A percentile compares a stretch with the other conserved stretches of the same genome.
Evolutionary conservation across 2,113 vertebrate species (phyloP).

Genomic region (Stercorarius parasiticus): DNA sequence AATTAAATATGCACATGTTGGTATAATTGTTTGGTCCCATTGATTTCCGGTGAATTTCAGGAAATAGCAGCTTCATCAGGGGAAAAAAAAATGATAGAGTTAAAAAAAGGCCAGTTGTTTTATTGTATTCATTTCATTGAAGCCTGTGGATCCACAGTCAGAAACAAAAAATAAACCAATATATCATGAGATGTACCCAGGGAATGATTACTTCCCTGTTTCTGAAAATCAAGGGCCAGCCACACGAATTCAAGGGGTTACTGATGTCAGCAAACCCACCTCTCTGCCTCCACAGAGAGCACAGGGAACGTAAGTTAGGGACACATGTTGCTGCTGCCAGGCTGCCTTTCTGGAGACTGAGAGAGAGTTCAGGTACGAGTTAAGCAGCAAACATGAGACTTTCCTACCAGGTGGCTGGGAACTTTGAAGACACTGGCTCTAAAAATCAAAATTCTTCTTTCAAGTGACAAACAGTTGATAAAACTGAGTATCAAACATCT

Average conservation of each 20-base stretch:
- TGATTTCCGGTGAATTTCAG: neutral
- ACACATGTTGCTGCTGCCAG: rapidly evolving
- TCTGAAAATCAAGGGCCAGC: neutral
- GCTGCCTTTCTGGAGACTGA: neutral
- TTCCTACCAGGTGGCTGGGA: neutral
- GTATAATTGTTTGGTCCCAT: neutral
- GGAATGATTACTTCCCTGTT: neutral
- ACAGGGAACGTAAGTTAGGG: neutral
- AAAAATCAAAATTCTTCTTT: neutral
- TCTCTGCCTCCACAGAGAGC: neutral
- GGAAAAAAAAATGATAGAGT: neutral
- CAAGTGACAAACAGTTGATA: neutral
- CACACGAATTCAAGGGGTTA: neutral
- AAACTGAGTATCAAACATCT: neutral
- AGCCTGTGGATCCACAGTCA: neutral
- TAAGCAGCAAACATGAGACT: neutral
- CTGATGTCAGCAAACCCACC: neutral
- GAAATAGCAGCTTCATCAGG: neutral
- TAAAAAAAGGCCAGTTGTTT: neutral
- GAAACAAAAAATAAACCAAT: neutral
- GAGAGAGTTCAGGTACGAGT: neutral
- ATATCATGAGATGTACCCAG: neutral
- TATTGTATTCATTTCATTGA: neutral
- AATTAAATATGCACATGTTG: neutral
- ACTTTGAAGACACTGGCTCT: neutral